A percentile compares a stretch with the other conserved stretches of the same genome.
These are phyloP conservation scores for Fragum sueziense DNA, from an alignment of 2,888 invertebrate species.

Conservation along the genomic window DNA sequence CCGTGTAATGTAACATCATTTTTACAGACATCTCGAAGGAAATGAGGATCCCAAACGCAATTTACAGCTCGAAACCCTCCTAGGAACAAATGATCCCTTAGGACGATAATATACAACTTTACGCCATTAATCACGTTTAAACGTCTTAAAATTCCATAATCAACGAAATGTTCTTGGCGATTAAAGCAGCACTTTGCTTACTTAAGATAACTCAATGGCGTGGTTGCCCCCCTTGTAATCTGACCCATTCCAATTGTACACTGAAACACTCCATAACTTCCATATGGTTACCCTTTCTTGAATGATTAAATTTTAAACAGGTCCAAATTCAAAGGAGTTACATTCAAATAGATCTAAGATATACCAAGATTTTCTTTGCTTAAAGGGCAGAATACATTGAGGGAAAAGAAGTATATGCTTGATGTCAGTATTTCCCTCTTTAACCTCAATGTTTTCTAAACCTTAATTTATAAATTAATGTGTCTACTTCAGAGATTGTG, in stretches of 20 bases:
- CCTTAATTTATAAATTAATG: too few relatives aligned
- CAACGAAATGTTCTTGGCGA: slow-evolving; percentile 53
- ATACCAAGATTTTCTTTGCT: too few relatives aligned
- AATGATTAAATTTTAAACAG: too few relatives aligned
- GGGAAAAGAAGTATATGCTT: not conserved
- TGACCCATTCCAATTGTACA: slow-evolving; percentile 50
- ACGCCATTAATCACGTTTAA: slow-evolving; percentile 55
- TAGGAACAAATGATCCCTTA: slow-evolving; percentile 62
- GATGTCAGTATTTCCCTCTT: not conserved
- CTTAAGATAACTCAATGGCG: slow-evolving; percentile 51
- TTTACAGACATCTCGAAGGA: slow-evolving; percentile 29
- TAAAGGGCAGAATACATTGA: too few relatives aligned
- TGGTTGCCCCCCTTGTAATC: slow-evolving; percentile 53
- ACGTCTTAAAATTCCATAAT: slow-evolving; percentile 62
- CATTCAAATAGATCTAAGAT: too few relatives aligned
- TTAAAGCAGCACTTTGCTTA: slow-evolving; percentile 55
- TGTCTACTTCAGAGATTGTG: too few relatives aligned
- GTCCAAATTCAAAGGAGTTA: too few relatives aligned
- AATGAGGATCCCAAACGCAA: slow-evolving; percentile 53
- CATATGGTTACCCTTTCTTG: too few relatives aligned
- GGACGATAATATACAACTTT: slow-evolving; percentile 54
- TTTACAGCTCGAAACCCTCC: slow-evolving; percentile 58
- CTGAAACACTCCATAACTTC: slow-evolving; percentile 42
- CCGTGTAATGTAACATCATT: not conserved
- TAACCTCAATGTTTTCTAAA: not conserved